Evolutionary conservation across 2,888 invertebrate species (phyloP).

Genomic region (Pheosia gnoma): DNA sequence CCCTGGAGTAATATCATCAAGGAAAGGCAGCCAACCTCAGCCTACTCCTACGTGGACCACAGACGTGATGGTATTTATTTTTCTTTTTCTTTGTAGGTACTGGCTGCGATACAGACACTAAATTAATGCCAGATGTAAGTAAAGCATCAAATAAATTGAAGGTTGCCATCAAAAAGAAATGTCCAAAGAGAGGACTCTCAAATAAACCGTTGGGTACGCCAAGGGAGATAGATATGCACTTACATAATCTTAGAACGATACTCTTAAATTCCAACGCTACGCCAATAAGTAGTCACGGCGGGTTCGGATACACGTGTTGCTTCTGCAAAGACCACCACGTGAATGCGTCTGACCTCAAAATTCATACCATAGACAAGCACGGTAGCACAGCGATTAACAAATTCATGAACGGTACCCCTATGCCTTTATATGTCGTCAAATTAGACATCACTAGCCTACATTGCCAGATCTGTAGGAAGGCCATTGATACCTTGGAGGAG

Average conservation of each 20-base stretch:
- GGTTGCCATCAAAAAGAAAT: conserved; percentile 9
- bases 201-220: conserved; percentile 11
- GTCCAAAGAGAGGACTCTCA: background rate
- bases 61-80: too few relatives aligned
- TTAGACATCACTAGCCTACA: conserved; percentile 54
- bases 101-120: conserved; percentile 31
- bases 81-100: conserved; percentile 52
- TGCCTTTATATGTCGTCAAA: conserved; percentile 47
- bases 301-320: conserved; percentile 54
- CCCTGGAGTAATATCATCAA: too few relatives aligned
- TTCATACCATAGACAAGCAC: conserved; percentile 50
- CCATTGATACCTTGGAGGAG: conserved; percentile 18
- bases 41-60: too few relatives aligned
- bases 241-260: conserved; percentile 53
- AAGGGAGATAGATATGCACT: conserved; percentile 40
- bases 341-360: conserved; percentile 53
- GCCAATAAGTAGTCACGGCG: conserved; percentile 52
- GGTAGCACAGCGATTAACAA: conserved; percentile 33
- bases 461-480: conserved; percentile 23
- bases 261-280: conserved; percentile 61
- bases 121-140: conserved; percentile 16
- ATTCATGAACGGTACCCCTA: conserved; percentile 42
- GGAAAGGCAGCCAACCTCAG: too few relatives aligned
- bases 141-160: background rate
- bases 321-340: conserved; percentile 50